Evolutionary conservation across 1,140 invertebrate genomes (phyloP).

Genomic region (Nasonia longicornis): DNA sequence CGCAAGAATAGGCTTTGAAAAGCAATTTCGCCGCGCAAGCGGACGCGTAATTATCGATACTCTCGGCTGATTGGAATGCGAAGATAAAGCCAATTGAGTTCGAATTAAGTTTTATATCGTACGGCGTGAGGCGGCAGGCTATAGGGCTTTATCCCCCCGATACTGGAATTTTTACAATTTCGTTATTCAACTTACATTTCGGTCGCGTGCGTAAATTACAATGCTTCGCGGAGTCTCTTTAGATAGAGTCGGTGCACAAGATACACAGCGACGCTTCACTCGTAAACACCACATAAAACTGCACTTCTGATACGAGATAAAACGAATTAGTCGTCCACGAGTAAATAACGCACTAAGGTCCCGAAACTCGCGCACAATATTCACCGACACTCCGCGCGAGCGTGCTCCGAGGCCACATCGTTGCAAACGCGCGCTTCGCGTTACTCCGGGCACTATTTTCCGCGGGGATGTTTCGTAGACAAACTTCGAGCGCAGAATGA

Average conservation of each 20-base stretch:
- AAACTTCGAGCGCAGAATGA: constrained; percentile 64
- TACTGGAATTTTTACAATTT: neutral
- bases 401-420: neutral
- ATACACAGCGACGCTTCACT: neutral
- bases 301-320: neutral
- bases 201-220: no score
- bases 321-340: neutral
- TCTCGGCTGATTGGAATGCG: constrained; percentile 21
- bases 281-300: neutral
- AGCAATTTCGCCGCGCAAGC: neutral
- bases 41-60: constrained; percentile 24
- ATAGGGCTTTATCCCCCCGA: neutral
- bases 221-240: no score
- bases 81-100: constrained; percentile 27
- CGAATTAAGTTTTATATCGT: constrained; percentile 28
- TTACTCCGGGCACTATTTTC: neutral
- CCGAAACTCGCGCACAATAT: neutral
- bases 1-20: constrained; percentile 24
- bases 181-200: neutral
- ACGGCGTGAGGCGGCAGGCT: neutral
- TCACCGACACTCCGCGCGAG: neutral
- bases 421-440: neutral
- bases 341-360: neutral
- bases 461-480: constrained; percentile 60
- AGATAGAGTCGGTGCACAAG: neutral